Evolutionary conservation across 2,888 invertebrate species (phyloP).

Genomic region (Eumacrocentrus americanus): DNA sequence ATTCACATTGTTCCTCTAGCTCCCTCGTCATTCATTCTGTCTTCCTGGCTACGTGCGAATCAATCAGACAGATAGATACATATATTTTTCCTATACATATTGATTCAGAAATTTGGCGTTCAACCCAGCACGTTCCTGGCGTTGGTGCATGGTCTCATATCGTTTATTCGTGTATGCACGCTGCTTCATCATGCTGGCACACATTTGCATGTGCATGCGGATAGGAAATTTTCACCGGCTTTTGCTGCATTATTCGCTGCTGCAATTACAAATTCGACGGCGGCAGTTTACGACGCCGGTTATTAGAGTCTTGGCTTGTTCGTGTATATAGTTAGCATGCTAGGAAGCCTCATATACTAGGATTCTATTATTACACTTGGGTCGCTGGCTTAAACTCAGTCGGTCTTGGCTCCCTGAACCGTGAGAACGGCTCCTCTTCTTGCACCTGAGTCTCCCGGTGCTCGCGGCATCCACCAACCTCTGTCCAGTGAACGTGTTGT

Average conservation of each 20-base stretch:
- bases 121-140: neutral
- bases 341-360: slow-evolving; percentile 57
- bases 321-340: slow-evolving; percentile 52
- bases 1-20: neutral
- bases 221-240: slow-evolving; percentile 11
- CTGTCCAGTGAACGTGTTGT: neutral
- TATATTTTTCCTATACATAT: neutral
- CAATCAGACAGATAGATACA: slow-evolving; percentile 6
- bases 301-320: slow-evolving; percentile 26
- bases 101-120: neutral
- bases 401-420: slow-evolving; percentile 60
- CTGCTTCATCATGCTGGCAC: slow-evolving; percentile 1
- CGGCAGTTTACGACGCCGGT: slow-evolving; percentile 2
- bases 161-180: too few relatives aligned
- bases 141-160: neutral
- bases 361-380: slow-evolving; percentile 58
- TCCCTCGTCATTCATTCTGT: neutral
- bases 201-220: slow-evolving; percentile 9
- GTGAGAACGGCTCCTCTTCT: slow-evolving; percentile 53
- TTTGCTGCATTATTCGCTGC: slow-evolving; percentile 9
- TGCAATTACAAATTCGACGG: slow-evolving; percentile 15
- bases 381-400: slow-evolving; percentile 61
- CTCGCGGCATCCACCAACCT: slow-evolving; percentile 22
- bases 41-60: neutral
- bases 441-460: slow-evolving; percentile 48